Evolutionary conservation across 1,140 invertebrate species (phyloP), one percentile per base, ranked within the genome.

Genomic region (Sinonovacula constricta): DNA sequence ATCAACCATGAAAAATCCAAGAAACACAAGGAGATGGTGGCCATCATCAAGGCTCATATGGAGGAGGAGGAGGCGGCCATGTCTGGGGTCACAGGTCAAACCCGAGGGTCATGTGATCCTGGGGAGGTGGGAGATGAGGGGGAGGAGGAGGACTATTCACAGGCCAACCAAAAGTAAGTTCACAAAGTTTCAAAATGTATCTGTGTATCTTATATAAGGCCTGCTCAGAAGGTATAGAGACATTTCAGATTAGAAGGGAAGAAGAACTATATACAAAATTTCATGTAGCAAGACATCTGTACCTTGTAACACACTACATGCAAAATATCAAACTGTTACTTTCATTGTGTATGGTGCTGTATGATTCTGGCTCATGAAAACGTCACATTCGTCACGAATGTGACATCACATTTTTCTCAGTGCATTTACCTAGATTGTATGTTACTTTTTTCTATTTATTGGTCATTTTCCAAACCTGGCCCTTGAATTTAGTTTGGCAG

Each of bases 1-100:
- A 92, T 93, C 66, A 99, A 98, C 92, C 97, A 99, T 88, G 96
- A 98, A 88, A 95, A 95, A 71, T 98, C 97, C 53, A 98, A 96
- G 88, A 98, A 97, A 87, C 97, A 99, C 87, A 95, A 94, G 85
- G 95, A 96, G 79, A 97, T 96, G 92, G 92, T 97, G 14, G 91
- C 93, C 31, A 91, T 92, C 18, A 90, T 98, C 83, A 94, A 93
- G 81, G 88, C 93, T 78, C 91, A 94, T 54, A 94, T 96, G 92
- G 86, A 92, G 85, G 91, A 93, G 33, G 93, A 94, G 53, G 93
- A 95, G 69, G 91, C 93, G 67, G 88, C 57, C 49, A 18, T 85
- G 28, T 93, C 94, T 53, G 93, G 94, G 72, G 91, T 92, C 63
- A 86, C 31, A n/a, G 70, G 22, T 14, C 54, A 53, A 49, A n/a